phyloP scores from a whole-genome alignment of 2,888 invertebrate genomes.

The Physocephala rufipes region DNA sequence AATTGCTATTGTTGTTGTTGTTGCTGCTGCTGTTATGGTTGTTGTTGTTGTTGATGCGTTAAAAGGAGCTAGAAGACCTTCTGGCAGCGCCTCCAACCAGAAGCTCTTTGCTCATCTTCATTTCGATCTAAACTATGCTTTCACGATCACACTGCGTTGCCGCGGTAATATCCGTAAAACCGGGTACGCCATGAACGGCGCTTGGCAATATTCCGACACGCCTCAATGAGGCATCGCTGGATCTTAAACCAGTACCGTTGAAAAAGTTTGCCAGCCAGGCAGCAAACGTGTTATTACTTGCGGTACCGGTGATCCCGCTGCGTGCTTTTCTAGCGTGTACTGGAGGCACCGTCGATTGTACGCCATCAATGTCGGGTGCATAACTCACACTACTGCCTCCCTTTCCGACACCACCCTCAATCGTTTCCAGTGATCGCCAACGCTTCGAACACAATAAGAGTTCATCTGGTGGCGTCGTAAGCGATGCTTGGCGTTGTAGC shows the following conservation, averaged over 20 bases:
- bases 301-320: conserved; percentile 33
- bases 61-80: conserved; percentile 10
- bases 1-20: conserved; percentile 4
- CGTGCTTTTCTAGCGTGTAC: conserved; percentile 46
- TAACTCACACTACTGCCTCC: conserved; percentile 54
- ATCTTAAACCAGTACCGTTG: conserved; percentile 76
- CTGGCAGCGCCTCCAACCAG: not conserved
- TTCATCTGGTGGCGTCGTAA: conserved; percentile 62
- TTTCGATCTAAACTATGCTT: conserved; percentile 60
- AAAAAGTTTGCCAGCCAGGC: conserved; percentile 80
- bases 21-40: conserved; percentile 1
- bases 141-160: conserved; percentile 54
- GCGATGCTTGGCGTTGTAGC: conserved; percentile 63
- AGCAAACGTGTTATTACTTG: conserved; percentile 69
- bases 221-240: conserved; percentile 67
- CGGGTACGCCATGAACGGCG: conserved; percentile 59
- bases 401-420: conserved; percentile 64
- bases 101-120: not conserved
- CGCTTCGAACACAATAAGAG: conserved; percentile 71
- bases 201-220: conserved; percentile 61
- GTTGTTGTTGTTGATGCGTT: not conserved
- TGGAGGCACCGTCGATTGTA: conserved; percentile 35
- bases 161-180: conserved; percentile 60
- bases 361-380: conserved; percentile 57
- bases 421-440: conserved; percentile 82